phyloP scores from a whole-genome alignment of 2,888 invertebrate species.

The Drosophila antonietae region DNA sequence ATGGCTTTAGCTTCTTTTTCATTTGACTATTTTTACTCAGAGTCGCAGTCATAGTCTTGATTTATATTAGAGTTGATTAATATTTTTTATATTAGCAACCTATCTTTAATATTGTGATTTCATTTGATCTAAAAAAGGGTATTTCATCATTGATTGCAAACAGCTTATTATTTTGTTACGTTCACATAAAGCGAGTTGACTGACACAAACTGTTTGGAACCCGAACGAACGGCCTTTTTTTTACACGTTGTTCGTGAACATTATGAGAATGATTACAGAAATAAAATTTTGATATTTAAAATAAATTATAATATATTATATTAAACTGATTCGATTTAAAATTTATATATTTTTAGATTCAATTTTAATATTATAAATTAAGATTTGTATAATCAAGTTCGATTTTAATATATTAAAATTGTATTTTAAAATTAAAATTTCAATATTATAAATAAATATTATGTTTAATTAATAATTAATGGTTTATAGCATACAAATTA shows the following conservation, averaged over 20 bases:
- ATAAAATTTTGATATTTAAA: background rate
- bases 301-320: background rate
- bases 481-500: too few relatives aligned
- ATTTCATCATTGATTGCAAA: slow-evolving; percentile 27
- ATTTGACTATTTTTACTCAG: background rate
- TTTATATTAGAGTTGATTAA: background rate
- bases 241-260: slow-evolving; percentile 9
- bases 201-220: slow-evolving; percentile 13
- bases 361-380: background rate
- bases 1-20: background rate
- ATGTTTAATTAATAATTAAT: too few relatives aligned
- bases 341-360: background rate
- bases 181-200: background rate
- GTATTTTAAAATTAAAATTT: too few relatives aligned
- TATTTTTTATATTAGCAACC: background rate
- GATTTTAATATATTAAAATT: too few relatives aligned
- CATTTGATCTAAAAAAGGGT: background rate
- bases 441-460: too few relatives aligned
- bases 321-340: background rate
- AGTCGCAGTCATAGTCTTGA: background rate
- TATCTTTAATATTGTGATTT: slow-evolving; percentile 1
- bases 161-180: slow-evolving; percentile 12
- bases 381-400: too few relatives aligned
- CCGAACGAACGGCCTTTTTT: background rate
- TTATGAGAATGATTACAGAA: background rate